Evolutionary conservation across 1,140 invertebrate species (phyloP).

Genomic region (Drosophila willistoni): DNA sequence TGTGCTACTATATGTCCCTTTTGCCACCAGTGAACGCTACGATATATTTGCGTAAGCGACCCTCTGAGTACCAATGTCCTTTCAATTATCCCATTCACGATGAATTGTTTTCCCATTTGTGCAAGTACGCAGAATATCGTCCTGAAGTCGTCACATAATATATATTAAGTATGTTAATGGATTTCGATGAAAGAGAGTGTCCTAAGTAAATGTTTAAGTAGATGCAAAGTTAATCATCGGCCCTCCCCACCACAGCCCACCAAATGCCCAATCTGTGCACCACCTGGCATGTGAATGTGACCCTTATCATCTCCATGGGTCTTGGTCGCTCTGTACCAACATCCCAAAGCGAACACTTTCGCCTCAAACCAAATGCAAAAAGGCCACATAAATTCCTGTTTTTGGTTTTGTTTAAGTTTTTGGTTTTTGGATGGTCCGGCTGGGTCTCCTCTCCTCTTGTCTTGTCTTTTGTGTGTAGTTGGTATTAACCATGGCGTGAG

Average conservation of each 20-base stretch:
- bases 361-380: conserved; percentile 63
- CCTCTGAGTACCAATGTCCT: conserved; percentile 28
- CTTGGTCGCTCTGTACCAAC: conserved; percentile 25
- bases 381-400: conserved; percentile 67
- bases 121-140: conserved; percentile 19
- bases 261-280: background rate
- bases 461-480: conserved; percentile 33
- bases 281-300: conserved; percentile 53
- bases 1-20: conserved; percentile 39
- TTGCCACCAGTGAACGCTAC: fast-evolving
- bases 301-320: conserved; percentile 50
- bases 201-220: background rate
- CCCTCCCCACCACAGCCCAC: no score
- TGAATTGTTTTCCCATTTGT: conserved; percentile 17
- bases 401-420: conserved; percentile 18
- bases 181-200: background rate
- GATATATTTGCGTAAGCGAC: background rate
- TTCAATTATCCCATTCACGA: conserved; percentile 23
- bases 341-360: conserved; percentile 69
- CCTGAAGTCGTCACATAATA: background rate
- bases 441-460: background rate
- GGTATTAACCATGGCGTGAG: conserved; percentile 51
- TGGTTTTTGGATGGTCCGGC: conserved; percentile 8
- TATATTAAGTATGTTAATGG: background rate
- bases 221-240: no score